Base-by-base conservation (phyloP, 2,113 vertebrate genomes). In the Toxostoma redivivum region DNA sequence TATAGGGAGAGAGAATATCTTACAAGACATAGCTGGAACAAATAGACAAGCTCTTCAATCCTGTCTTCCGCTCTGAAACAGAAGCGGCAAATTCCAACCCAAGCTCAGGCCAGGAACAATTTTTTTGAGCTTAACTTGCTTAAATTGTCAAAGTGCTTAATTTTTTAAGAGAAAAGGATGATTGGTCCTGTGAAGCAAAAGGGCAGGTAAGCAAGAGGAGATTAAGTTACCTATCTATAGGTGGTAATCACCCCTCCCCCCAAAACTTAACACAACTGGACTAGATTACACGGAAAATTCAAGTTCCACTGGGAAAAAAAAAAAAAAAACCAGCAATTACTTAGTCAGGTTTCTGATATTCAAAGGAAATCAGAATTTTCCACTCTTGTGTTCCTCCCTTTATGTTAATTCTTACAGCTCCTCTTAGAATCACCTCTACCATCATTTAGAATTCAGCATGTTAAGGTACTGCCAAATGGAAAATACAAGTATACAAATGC, bases 71-170 rank as follows among this genome's bases (percentile, higher is more conserved):
- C 80, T 97, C 82, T 95, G 92, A 96, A 96, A 96, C 88, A 96
- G 94, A 95, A 96, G 95, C 79, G 94, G 92, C 85, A 92, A 96
- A 95, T 94, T 96, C 90, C 92, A 97, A 88, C 70, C 85, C 94
- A 93, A 90, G 85, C 50, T 93, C 85, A 96, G 85, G 94, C 74
- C 90, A 97, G 85, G 85, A 96, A 90, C 81, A 72, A 35, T 37
- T 94, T 89, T 92, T 96, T 76, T 97, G 79, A 88, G 54, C 45
- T 95, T 94, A 97, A 90, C 79, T 95, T 65, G 79, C 50, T 94
- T 90, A 94, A 95, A 93, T 27, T 94, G 85, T 90, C 74, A 95
- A 91, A 94, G 74, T 88, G 90, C 62, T 92, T 95, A 94, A 90
- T 57, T 93, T 94, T 89, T 96, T 88, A 97, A 95, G 81, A 95